phyloP scores from a whole-genome alignment of 1,140 invertebrate species.

The Asbolus verrucosus region DNA sequence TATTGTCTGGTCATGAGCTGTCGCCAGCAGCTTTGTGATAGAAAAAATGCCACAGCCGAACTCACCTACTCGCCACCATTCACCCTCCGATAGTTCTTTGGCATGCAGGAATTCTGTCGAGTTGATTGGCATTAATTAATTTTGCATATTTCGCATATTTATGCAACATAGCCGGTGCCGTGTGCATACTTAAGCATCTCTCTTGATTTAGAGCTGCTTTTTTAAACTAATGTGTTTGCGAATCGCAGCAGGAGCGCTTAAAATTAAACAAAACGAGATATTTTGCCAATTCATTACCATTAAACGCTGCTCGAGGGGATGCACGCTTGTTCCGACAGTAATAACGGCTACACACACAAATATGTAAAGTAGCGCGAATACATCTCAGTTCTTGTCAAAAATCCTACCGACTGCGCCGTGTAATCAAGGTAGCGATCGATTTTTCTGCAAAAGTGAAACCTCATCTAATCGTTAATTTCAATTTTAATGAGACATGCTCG shows the following conservation, averaged over 20 bases:
- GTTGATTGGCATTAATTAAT: conserved; percentile 14
- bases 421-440: background rate
- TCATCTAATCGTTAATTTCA: background rate
- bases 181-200: conserved; percentile 7
- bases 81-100: conserved; percentile 8
- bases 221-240: background rate
- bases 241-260: background rate
- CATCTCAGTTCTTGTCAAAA: too few species aligned
- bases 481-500: conserved; percentile 3
- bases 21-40: background rate
- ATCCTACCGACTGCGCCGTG: too few species aligned
- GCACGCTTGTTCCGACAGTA: background rate
- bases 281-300: background rate
- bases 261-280: conserved; percentile 23
- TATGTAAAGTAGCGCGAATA: too few species aligned
- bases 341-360: too few species aligned
- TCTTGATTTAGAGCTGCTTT: background rate
- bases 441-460: conserved; percentile 17
- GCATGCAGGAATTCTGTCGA: background rate
- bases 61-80: background rate
- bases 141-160: conserved; percentile 21
- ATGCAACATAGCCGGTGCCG: too few species aligned
- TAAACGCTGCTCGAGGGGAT: too few species aligned
- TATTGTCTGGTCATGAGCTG: conserved; percentile 3
- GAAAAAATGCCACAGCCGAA: background rate